Percentiles rank a stretch among this genome's conserved stretches.
Conservation (phyloP, 1,140 invertebrate genomes). For the Medauroidea extradentata region DNA sequence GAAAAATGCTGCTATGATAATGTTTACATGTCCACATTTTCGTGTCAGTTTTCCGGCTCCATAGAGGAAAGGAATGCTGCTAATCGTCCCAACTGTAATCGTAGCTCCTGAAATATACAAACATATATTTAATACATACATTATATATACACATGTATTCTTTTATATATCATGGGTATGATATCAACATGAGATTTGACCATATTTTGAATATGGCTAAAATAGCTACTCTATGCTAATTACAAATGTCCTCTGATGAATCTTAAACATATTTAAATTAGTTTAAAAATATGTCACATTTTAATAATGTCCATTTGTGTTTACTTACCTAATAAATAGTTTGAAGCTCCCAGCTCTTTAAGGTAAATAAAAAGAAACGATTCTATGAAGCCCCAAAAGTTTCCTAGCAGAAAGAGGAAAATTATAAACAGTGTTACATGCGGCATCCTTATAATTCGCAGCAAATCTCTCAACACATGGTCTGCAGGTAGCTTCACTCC, state of each 20-base stretch:
- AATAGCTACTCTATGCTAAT: too few species aligned
- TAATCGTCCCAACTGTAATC: conserved; percentile 72
- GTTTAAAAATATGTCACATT: neutral
- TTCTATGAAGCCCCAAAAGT: conserved; percentile 81
- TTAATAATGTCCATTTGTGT: too few species aligned
- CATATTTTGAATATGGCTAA: too few species aligned
- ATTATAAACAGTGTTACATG: conserved; percentile 70
- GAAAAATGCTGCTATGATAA: conserved; percentile 76
- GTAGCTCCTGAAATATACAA: conserved; percentile 66
- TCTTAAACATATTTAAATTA: neutral
- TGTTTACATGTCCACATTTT: conserved; percentile 73
- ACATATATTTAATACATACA: too few species aligned
- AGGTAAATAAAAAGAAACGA: conserved; percentile 80
- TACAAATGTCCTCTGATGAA: too few species aligned
- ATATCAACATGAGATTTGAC: too few species aligned
- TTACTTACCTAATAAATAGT: conserved; percentile 67
- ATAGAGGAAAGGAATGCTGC: conserved; percentile 76
- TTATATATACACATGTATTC: too few species aligned
- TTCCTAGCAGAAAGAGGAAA: conserved; percentile 70
- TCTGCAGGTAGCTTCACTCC: conserved; percentile 67
- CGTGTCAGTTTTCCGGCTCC: conserved; percentile 74
- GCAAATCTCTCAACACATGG: conserved; percentile 62
- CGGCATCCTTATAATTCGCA: conserved; percentile 66
- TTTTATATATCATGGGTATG: too few species aligned
- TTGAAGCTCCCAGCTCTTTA: conserved; percentile 71